Evolutionary conservation across 2,113 vertebrate genomes (phyloP).

Genomic region (Eidolon helvum): DNA sequence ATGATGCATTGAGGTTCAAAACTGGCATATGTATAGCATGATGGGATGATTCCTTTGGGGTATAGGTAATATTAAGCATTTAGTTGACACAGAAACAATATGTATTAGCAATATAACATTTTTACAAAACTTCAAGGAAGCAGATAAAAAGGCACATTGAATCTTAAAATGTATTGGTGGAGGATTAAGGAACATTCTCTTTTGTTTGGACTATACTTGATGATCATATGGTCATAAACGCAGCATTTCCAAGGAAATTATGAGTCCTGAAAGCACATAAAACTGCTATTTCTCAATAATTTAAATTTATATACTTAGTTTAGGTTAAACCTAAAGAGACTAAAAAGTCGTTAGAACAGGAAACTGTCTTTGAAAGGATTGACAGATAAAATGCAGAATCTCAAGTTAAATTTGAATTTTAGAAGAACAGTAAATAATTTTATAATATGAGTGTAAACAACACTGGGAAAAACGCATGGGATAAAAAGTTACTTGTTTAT

Average conservation of each 20-base stretch:
- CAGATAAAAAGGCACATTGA: neutral
- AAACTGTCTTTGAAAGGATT: neutral
- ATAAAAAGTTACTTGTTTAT: neutral
- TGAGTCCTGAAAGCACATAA: neutral
- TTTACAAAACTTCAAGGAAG: neutral
- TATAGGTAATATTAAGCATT: neutral
- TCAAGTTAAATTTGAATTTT: neutral
- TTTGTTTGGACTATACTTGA: neutral
- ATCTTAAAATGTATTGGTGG: neutral
- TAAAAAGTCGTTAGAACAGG: neutral
- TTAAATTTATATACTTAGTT: neutral
- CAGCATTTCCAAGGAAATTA: neutral
- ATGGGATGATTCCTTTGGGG: neutral
- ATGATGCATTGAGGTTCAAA: neutral
- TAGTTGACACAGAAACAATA: neutral
- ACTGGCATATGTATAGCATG: neutral
- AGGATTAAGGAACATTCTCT: neutral
- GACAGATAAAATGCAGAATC: neutral
- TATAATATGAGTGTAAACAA: neutral
- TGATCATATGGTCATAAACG: neutral
- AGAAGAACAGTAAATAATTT: neutral
- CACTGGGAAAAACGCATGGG: neutral
- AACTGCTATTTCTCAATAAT: neutral
- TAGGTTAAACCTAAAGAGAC: neutral
- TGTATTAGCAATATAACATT: neutral